Conservation (phyloP, 2,888 invertebrate genomes). For the Eupsilia transversa region DNA sequence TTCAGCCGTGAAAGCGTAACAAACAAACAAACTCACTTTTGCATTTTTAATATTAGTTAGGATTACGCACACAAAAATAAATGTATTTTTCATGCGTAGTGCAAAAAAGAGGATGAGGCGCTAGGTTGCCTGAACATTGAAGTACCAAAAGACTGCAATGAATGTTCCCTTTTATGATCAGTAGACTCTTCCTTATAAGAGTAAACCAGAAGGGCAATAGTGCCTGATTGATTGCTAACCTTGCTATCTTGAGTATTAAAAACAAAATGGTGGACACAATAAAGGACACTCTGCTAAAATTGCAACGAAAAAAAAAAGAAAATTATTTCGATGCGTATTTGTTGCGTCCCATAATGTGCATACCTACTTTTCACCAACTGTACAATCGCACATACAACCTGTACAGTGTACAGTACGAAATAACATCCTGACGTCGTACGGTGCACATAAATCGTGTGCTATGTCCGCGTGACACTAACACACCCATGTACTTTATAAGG, state of each 20-base stretch:
- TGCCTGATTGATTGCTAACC: too few species aligned
- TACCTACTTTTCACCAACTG: background rate
- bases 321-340: background rate
- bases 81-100: background rate
- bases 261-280: too few species aligned
- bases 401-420: conserved; percentile 15
- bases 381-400: background rate
- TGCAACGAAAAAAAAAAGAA: background rate
- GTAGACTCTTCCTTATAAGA: too few species aligned
- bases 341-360: background rate
- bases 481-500: conserved; percentile 62
- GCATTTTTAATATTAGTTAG: too few species aligned
- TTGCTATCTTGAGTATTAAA: too few species aligned
- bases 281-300: background rate
- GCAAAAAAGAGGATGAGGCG: background rate
- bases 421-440: conserved; percentile 42
- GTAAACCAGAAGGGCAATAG: background rate
- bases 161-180: too few species aligned
- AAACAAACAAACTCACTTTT: too few species aligned
- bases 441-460: conserved; percentile 54
- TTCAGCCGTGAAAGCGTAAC: too few species aligned
- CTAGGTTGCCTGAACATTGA: too few species aligned
- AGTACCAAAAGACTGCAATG: too few species aligned
- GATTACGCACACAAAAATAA: too few species aligned
- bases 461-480: conserved; percentile 60